Percentiles rank a stretch among this genome's conserved stretches.
Evolutionary conservation across 2,888 invertebrate genomes (phyloP).

Genomic region (Drosophila picticornis): DNA sequence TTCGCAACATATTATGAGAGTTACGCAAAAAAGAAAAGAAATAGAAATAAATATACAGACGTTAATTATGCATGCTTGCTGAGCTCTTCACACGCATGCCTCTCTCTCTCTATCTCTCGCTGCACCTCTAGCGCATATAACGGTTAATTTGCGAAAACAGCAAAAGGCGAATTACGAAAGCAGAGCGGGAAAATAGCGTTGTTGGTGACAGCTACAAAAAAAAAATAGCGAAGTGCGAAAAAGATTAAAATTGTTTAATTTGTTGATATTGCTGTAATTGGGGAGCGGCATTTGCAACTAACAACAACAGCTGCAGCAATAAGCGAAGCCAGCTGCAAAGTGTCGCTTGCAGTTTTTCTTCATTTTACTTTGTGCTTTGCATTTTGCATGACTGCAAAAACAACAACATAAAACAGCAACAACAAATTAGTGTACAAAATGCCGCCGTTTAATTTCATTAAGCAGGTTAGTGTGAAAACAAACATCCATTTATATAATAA

Average conservation of each 20-base stretch:
- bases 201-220: conserved; percentile 59
- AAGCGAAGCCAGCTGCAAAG: conserved; percentile 50
- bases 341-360: conserved; percentile 40
- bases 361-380: conserved; percentile 44
- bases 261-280: conserved; percentile 51
- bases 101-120: conserved; percentile 8
- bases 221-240: conserved; percentile 61
- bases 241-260: conserved; percentile 67
- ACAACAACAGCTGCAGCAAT: conserved; percentile 17
- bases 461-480: conserved; percentile 78
- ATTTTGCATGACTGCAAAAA: conserved; percentile 46
- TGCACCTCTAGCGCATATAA: conserved; percentile 25
- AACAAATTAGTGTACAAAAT: conserved; percentile 66
- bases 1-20: conserved; percentile 62
- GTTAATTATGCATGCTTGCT: conserved; percentile 26
- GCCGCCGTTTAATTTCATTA: conserved; percentile 81
- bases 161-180: conserved; percentile 47
- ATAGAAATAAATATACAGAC: conserved; percentile 29
- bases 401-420: conserved; percentile 10
- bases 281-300: conserved; percentile 30
- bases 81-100: conserved; percentile 24
- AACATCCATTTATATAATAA: conserved; percentile 42
- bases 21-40: conserved; percentile 46
- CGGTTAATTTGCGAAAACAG: conserved; percentile 60
- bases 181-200: conserved; percentile 29